A percentile compares a stretch with the other conserved stretches of the same genome.
Evolutionary conservation across 2,113 vertebrate species (phyloP).

Genomic region (Psammodynastes pulverulentus): DNA sequence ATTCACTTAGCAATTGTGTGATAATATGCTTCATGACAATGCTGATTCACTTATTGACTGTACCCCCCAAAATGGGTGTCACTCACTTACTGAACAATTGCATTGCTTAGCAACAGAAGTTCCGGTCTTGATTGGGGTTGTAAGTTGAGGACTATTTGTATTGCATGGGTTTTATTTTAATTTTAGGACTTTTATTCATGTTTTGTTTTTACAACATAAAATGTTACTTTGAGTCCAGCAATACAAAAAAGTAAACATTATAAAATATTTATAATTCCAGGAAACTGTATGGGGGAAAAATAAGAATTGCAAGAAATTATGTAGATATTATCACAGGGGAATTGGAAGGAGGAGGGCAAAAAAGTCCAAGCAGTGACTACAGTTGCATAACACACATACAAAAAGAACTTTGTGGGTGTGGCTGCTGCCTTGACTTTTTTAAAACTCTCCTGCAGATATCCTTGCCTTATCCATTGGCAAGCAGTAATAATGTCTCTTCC

Average conservation of each 20-base stretch:
- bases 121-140: neutral
- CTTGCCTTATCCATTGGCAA: neutral
- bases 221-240: neutral
- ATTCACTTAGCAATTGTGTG: neutral
- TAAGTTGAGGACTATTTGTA: neutral
- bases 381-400: neutral
- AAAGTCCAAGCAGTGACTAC: neutral
- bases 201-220: neutral
- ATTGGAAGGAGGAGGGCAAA: neutral
- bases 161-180: neutral
- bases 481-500: neutral
- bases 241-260: neutral
- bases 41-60: neutral
- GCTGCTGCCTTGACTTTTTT: neutral
- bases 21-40: neutral
- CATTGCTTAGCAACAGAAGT: neutral
- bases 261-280: neutral
- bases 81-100: neutral
- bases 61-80: neutral
- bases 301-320: neutral
- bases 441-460: neutral
- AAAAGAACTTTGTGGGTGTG: neutral
- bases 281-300: neutral
- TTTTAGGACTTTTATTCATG: neutral
- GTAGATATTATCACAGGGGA: neutral